Evolutionary conservation across 2,888 invertebrate genomes (phyloP).

Genomic region (Drosophila koepferae): DNA sequence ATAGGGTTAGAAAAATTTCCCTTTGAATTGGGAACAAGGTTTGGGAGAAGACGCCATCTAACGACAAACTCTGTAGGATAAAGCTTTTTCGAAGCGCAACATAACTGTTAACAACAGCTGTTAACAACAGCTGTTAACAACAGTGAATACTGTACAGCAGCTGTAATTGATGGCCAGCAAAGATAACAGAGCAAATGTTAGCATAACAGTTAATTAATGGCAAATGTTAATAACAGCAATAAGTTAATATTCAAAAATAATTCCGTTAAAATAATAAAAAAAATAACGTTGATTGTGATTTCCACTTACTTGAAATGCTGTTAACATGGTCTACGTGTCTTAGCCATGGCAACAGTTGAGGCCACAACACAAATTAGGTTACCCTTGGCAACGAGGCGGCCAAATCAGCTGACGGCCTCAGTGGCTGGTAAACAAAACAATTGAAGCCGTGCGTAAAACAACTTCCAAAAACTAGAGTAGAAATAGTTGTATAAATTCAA

Average conservation of each 20-base stretch:
- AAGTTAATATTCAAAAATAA: background rate
- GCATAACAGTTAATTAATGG: conserved; percentile 4
- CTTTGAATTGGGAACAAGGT: background rate
- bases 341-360: conserved; percentile 28
- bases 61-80: background rate
- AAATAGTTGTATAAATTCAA: background rate
- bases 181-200: background rate
- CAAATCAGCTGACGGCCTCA: conserved; percentile 47
- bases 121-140: background rate
- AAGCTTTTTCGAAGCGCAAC: conserved; percentile 23
- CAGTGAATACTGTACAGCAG: background rate
- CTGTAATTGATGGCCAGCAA: background rate
- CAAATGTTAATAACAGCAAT: conserved; percentile 1
- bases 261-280: background rate
- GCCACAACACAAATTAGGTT: conserved; percentile 11
- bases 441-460: background rate
- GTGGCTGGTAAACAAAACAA: conserved; percentile 56
- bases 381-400: conserved; percentile 27
- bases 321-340: conserved; percentile 25
- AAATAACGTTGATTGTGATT: background rate
- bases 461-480: background rate
- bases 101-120: background rate
- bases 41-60: conserved; percentile 37
- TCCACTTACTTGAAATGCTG: background rate
- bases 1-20: background rate